Conservation (phyloP, 2,797 vertebrate genomes). For the Masticophis lateralis region DNA sequence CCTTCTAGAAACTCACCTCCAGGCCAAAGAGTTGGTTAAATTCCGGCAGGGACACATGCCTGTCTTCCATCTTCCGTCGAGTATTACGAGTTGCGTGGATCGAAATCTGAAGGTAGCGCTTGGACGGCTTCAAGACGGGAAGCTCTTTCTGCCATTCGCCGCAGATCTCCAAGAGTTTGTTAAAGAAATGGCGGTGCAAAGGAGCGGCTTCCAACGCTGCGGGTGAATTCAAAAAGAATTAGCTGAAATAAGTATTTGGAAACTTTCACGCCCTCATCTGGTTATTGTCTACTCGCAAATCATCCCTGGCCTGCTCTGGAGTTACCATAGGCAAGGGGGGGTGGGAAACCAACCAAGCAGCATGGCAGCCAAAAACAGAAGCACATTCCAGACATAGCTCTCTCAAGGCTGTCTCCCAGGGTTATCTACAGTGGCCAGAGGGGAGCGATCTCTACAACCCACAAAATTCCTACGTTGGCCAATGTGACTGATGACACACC, state of each 20-base stretch:
- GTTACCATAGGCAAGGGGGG: too few relatives aligned
- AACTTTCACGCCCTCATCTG: neutral
- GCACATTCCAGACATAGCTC: too few relatives aligned
- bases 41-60: conserved; percentile 79
- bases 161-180: conserved; percentile 77
- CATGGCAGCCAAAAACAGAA: too few relatives aligned
- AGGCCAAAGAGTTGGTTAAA: conserved; percentile 90
- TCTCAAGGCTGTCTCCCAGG: too few relatives aligned
- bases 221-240: neutral
- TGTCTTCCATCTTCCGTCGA: conserved; percentile 95
- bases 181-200: conserved; percentile 79
- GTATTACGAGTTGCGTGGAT: conserved; percentile 87
- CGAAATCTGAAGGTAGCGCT: conserved; percentile 71
- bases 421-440: too few relatives aligned
- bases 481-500: too few relatives aligned
- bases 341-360: too few relatives aligned
- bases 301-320: too few relatives aligned
- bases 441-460: too few relatives aligned
- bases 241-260: accelerated
- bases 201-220: conserved; percentile 78
- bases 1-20: conserved; percentile 62
- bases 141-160: conserved; percentile 73
- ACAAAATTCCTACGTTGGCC: too few relatives aligned
- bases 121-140: conserved; percentile 43
- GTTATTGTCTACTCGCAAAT: too few relatives aligned